phyloP scores from a whole-genome alignment of 2,888 invertebrate species.

The Philhelius pedissequus region DNA sequence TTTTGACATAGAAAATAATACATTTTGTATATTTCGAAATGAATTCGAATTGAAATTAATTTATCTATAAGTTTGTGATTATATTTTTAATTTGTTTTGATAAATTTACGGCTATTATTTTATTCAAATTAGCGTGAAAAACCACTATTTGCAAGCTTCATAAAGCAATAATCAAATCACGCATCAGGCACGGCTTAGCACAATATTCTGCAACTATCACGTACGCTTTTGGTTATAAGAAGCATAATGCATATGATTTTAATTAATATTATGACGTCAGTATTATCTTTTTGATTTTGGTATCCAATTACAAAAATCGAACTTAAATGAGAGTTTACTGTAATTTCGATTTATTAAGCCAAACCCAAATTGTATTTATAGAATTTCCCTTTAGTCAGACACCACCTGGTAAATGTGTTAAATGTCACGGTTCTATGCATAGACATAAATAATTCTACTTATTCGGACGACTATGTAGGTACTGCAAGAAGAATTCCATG shows the following conservation, averaged over 20 bases:
- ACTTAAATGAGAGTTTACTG: not conserved
- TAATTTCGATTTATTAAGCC: not conserved
- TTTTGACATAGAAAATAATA: too few species aligned
- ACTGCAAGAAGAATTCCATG: not conserved
- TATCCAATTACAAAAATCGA: not conserved
- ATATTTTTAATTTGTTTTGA: not conserved
- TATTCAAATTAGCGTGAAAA: not conserved
- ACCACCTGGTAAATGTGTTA: conserved; percentile 6
- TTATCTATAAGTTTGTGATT: not conserved
- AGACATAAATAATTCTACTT: not conserved
- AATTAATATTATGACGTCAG: not conserved
- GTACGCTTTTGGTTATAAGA: not conserved
- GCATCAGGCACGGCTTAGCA: not conserved
- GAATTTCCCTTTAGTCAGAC: not conserved
- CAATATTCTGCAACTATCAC: not conserved
- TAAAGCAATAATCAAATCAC: not conserved
- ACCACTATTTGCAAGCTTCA: not conserved
- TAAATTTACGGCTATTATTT: not conserved
- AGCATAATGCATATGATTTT: not conserved
- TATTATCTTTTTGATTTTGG: not conserved
- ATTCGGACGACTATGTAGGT: not conserved
- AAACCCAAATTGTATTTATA: not conserved
- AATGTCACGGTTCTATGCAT: not conserved
- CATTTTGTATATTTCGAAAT: too few species aligned
- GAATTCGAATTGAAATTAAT: too few species aligned